Evolutionary conservation across 2,797 vertebrate genomes (phyloP), one percentile per base, ranked within the genome.

Genomic region (Chelon labrosus): DNA sequence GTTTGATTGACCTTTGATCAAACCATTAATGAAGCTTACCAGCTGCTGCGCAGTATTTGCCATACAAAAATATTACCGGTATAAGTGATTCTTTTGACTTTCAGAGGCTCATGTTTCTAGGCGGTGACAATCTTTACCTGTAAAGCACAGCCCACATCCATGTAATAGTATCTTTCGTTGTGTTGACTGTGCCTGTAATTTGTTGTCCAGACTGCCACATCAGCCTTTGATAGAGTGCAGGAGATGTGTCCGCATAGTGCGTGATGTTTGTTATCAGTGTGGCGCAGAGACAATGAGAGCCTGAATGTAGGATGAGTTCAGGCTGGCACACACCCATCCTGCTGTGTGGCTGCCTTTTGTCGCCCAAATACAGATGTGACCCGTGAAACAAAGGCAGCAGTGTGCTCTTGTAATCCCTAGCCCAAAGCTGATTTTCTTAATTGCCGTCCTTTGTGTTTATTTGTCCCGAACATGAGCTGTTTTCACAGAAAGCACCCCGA

Each of bases 311-410:
- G 76, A 80, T 79, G 83, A 65, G 65, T 84, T 80, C 68, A 80
- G 82, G 64, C 73, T 73, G 77, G 50, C 76, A 77, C 80, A 84
- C 74, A 53, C 82, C 69, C 81, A 57, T 80, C 79, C 79, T 76
- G 73, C 63, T 82, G 77, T 79, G 65, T 73, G 77, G 73, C 64
- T 70, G 79, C 70, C 79, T 71, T 86, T 89, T 91, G 84, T 86
- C 89, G 65, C 75, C 67, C 76, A 56, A 56, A 82, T 81, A 70
- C 85, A 90, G 87, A 91, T 86, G 85, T 86, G 83, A 77, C 79
- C 79, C 47, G 41, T 9, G 44, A 81, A 35, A 92, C 89, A 91
- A 89, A 86, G 84, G 64, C 80, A 19, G 41, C 86, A 68, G 70
- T 88, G 74, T 86, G 55, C 58, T 60, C 62, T 35, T 73, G 76